Evolutionary conservation across 2,888 invertebrate genomes (phyloP).

Genomic region (Drosophila limbata): DNA sequence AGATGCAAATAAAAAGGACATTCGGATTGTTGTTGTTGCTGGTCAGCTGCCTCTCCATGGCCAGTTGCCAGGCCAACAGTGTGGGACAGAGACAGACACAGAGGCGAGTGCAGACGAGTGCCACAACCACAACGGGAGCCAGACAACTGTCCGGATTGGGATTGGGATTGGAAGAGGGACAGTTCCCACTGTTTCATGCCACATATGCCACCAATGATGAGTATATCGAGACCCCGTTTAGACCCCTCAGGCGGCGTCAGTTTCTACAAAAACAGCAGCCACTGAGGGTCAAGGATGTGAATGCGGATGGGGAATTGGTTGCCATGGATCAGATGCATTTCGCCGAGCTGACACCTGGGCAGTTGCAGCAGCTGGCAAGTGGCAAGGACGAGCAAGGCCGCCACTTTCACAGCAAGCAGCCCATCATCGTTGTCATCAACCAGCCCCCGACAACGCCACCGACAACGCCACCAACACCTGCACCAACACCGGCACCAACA

Average conservation of each 20-base stretch:
- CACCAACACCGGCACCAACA: not conserved
- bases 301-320: no score
- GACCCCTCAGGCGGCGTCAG: not conserved
- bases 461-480: not conserved
- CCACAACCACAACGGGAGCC: conserved; percentile 11
- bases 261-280: not conserved
- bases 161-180: not conserved
- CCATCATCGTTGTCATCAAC: not conserved
- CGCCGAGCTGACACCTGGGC: conserved; percentile 1
- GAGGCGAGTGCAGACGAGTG: conserved; percentile 33
- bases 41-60: conserved; percentile 11
- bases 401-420: not conserved
- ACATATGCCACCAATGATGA: conserved; percentile 41
- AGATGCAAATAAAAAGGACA: conserved; percentile 9
- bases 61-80: conserved; percentile 16
- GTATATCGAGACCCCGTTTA: conserved; percentile 33
- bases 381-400: conserved; percentile 8
- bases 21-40: conserved; percentile 22
- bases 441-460: no score
- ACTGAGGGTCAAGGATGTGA: no score
- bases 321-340: not conserved
- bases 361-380: conserved; percentile 18
- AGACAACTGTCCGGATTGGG: not conserved
- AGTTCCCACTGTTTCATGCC: conserved; percentile 33
- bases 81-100: conserved; percentile 27